phyloP scores from a whole-genome alignment of 2,797 vertebrate genomes.

The Benthosema pterotum region DNA sequence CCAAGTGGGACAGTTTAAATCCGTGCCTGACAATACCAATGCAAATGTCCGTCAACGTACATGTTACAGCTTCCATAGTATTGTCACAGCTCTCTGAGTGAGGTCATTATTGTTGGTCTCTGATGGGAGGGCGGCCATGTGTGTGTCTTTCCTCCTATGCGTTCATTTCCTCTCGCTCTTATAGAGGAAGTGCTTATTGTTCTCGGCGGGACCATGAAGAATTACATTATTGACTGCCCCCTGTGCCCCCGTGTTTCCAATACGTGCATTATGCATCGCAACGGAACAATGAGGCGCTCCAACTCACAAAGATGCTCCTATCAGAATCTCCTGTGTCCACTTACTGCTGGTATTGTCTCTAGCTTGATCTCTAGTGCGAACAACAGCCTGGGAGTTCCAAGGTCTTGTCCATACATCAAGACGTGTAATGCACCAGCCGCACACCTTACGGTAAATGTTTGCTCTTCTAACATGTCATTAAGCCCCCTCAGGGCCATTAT shows the following conservation, averaged over 20 bases:
- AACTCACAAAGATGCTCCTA: neutral
- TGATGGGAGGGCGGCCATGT: constrained; percentile 8
- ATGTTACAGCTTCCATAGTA: neutral
- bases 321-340: neutral
- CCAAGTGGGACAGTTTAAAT: too few species aligned
- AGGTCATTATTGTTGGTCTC: neutral
- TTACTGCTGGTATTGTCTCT: too few species aligned
- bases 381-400: too few species aligned
- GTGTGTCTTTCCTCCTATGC: constrained; percentile 1
- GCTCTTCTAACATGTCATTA: neutral
- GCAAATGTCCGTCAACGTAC: neutral
- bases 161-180: constrained; percentile 10
- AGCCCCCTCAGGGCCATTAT: neutral
- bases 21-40: neutral
- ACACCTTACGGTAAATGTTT: neutral
- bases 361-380: too few species aligned
- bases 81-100: constrained; percentile 1
- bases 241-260: neutral
- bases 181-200: constrained; percentile 16
- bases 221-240: constrained; percentile 2
- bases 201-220: constrained; percentile 16
- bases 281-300: neutral
- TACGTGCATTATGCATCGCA: neutral
- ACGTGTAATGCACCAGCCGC: neutral
- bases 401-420: too few species aligned